These are phyloP conservation scores for Helostoma temminkii DNA, from an alignment of 2,797 vertebrate species.

Conservation along the genomic window DNA sequence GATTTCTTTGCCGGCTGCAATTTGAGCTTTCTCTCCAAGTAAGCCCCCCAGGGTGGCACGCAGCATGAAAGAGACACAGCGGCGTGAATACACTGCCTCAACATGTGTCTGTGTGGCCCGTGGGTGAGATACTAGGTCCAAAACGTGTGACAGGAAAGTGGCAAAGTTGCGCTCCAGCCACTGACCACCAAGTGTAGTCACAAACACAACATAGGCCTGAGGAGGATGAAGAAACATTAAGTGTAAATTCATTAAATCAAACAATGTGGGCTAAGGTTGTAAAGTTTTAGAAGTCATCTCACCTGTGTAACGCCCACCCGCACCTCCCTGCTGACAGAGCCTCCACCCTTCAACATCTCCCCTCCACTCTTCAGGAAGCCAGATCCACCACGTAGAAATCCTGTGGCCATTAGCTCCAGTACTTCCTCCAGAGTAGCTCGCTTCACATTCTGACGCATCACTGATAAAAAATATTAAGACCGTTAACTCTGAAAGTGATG, in stretches of 20 bases:
- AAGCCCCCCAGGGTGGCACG: constrained; percentile 96
- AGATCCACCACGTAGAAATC: constrained; percentile 96
- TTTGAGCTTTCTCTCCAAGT: constrained; percentile 98
- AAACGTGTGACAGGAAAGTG: constrained; percentile 93
- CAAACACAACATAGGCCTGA: constrained; percentile 98
- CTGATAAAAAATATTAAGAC: constrained; percentile 68
- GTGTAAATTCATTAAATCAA: neutral
- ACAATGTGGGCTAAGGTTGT: neutral
- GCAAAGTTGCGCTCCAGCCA: constrained; percentile 99
- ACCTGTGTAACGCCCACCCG: constrained; percentile 99
- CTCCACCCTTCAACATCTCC: constrained; percentile 98
- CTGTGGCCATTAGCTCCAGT: constrained; percentile 96
- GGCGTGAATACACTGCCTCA: constrained; percentile 97
- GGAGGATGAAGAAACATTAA: neutral
- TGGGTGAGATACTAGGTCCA: constrained; percentile 97
- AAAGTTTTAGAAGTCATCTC: constrained; percentile 16
- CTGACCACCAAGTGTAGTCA: constrained; percentile 95
- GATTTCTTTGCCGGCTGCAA: constrained; percentile 97
- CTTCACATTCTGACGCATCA: constrained; percentile 99
- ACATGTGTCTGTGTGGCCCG: constrained; percentile 98
- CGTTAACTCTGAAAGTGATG: neutral
- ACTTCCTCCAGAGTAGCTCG: constrained; percentile 96
- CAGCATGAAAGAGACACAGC: constrained; percentile 98
- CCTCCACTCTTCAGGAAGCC: constrained; percentile 98
- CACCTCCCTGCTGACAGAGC: constrained; percentile 97